phyloP scores from a whole-genome alignment of 2,113 vertebrate species.

The Indicator indicator region DNA sequence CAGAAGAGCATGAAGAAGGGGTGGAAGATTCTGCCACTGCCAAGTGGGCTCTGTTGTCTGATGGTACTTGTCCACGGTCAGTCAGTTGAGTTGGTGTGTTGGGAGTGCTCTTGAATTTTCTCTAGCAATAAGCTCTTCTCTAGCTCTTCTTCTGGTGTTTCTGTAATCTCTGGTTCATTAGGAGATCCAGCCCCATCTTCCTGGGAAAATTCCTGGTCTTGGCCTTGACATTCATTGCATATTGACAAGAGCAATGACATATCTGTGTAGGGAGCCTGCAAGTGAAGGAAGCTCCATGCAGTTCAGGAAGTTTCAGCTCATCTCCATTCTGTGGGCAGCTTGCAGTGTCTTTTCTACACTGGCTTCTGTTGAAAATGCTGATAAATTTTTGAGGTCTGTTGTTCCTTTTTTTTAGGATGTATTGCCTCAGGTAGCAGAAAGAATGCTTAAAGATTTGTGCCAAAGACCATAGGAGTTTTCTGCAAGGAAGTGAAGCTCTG shows the following conservation, averaged over 20 bases:
- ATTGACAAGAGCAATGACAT: background rate
- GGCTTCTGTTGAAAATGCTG: background rate
- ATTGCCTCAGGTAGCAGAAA: background rate
- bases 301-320: background rate
- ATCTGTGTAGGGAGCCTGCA: background rate
- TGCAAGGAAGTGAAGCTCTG: background rate
- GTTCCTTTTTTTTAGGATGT: background rate
- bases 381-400: background rate
- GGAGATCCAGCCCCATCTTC: background rate
- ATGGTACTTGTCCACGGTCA: background rate
- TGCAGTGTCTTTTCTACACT: background rate
- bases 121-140: background rate
- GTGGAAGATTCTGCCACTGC: background rate
- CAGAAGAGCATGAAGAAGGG: background rate
- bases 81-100: background rate
- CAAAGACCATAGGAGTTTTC: background rate
- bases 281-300: background rate
- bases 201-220: background rate
- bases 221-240: background rate
- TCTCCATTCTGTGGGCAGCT: rapidly evolving
- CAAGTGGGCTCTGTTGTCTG: background rate
- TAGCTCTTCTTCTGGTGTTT: background rate
- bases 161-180: background rate
- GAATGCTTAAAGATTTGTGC: background rate
- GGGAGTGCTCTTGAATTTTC: background rate